These are phyloP conservation scores for Rhinogobius similis DNA, from an alignment of 2,113 vertebrate species.

Conservation along the genomic window DNA sequence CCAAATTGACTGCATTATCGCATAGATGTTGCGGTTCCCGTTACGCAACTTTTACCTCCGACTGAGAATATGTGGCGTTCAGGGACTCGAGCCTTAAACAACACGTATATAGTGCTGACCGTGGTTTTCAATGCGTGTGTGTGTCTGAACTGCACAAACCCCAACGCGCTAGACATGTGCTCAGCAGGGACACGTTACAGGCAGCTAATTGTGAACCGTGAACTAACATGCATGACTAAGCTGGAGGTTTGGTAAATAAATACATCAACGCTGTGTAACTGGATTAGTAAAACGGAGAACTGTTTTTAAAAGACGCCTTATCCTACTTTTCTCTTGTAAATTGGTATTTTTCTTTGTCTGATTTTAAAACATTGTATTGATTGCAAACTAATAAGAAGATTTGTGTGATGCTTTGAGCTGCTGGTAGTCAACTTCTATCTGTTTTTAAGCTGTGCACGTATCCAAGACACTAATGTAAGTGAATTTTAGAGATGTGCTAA, in stretches of 20 bases:
- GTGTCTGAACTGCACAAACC: background rate
- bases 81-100: slow-evolving; percentile 4
- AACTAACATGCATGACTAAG: slow-evolving; percentile 5
- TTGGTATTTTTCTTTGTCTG: too few species aligned
- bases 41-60: background rate
- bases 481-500: too few species aligned
- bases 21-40: background rate
- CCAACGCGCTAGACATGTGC: background rate
- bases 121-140: slow-evolving; percentile 1
- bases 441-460: too few species aligned
- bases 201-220: background rate
- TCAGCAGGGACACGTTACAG: background rate
- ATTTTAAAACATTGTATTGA: too few species aligned
- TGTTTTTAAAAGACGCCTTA: background rate
- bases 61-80: background rate
- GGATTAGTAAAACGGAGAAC: background rate
- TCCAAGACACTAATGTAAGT: too few species aligned
- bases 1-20: background rate
- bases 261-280: background rate
- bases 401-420: too few species aligned
- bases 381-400: too few species aligned
- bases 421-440: too few species aligned
- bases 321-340: background rate
- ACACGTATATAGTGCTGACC: background rate
- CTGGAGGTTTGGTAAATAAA: background rate